Base-by-base conservation (phyloP, 2,113 vertebrate genomes). In the Channa argus region DNA sequence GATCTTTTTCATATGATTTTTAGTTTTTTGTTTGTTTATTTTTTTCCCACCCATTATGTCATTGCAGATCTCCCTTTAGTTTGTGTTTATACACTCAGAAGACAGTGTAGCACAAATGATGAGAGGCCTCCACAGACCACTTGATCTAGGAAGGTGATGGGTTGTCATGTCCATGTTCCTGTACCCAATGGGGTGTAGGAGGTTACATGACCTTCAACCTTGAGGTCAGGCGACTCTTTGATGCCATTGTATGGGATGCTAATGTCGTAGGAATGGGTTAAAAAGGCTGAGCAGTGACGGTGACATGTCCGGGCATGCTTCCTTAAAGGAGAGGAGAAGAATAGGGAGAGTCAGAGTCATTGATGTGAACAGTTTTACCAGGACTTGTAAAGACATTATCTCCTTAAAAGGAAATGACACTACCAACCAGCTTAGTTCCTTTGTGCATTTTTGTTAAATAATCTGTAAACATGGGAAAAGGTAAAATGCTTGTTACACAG, bases 281-380 rank as follows among this genome's bases (percentile, higher is more conserved):
- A 91, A 88, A 85, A 86, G 89, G 82, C 88, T 81, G 77, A 65
- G 80, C 77, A 64, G 84, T 41, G 71, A 86, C 82, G 86, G 84
- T 83, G 91, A 91, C 92, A 89, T 90, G 91, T 91, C 90, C 51
- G 64, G 88, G 71, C 92, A 91, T 91, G 90, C 79, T 87, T 81
- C 84, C 76, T 78, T 86, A 74, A 89, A 79, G 66, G 74, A 86
- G 68, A 83, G 63, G 64, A 80, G 71, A 74, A 56, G 84, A 67
- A 88, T 47, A 33, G 80, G 75, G 82, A 82, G 79, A 90, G 82
- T 89, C 87, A 77, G 71, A 81, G 70, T 77, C 51, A 76, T 36
- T 84, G 62, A 86, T 86, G 61, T 69, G 68, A 83, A 77, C 54
- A 63, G 56, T 82, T 83, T 34, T 49, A 77, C 66, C 38, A 63